Evolutionary conservation across 2,888 invertebrate species (phyloP).

Genomic region (Lepeophtheirus nordmannii): DNA sequence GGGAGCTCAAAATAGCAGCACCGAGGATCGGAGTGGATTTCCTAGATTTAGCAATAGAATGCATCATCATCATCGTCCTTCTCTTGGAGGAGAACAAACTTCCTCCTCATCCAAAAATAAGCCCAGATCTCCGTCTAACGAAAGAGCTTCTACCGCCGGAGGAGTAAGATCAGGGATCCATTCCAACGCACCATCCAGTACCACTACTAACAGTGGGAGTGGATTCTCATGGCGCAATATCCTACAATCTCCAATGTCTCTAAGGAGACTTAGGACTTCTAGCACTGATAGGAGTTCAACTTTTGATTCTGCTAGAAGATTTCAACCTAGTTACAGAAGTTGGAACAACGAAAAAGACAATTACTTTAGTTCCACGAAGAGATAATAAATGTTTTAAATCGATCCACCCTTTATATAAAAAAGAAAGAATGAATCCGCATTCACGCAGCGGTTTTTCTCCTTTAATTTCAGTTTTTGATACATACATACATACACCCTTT

Average conservation of each 20-base stretch:
- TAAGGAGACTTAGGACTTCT: conserved; percentile 15
- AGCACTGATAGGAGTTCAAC: conserved; percentile 13
- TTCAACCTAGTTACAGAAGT: conserved; percentile 19
- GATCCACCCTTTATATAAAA: too few species aligned
- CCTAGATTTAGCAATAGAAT: not conserved
- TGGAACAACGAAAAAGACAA: conserved; percentile 24
- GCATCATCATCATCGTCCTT: not conserved
- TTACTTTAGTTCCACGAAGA: not conserved
- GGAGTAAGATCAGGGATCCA: not conserved
- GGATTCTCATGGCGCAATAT: conserved; percentile 8
- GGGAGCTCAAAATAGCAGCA: too few species aligned
- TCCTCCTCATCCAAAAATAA: not conserved
- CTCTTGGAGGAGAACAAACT: not conserved
- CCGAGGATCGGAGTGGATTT: not conserved
- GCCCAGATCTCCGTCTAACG: not conserved
- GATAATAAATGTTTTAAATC: not conserved
- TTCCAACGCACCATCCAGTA: not conserved
- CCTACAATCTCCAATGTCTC: conserved; percentile 10
- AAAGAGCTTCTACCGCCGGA: not conserved
- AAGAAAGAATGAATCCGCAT: too few species aligned
- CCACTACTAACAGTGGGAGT: not conserved
- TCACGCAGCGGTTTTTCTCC: too few species aligned
- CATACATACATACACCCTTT: too few species aligned
- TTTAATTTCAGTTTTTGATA: too few species aligned
- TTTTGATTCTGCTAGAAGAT: conserved; percentile 17